Conservation (phyloP, 2,797 vertebrate species). For the Denticeps clupeoides region DNA sequence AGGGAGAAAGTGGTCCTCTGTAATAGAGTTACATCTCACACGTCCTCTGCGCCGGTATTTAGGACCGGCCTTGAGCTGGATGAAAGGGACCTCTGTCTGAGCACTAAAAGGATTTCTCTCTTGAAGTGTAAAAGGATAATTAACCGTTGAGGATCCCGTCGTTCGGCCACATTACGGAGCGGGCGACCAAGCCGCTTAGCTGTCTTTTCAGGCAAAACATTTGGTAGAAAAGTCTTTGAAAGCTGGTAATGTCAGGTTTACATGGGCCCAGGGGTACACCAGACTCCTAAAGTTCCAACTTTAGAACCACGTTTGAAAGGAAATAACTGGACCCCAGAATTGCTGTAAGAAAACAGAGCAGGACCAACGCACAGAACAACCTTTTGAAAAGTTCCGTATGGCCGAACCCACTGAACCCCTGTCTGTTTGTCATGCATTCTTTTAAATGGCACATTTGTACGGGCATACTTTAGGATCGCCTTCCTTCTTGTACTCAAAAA, state of each 20-base stretch:
- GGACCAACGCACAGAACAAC: too few species aligned
- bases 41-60: conserved; percentile 36
- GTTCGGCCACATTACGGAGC: conserved; percentile 20
- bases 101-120: conserved; percentile 39
- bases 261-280: conserved; percentile 50
- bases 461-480: too few species aligned
- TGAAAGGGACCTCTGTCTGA: conserved; percentile 38
- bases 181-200: conserved; percentile 14
- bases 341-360: conserved; percentile 4
- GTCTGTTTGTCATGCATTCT: too few species aligned
- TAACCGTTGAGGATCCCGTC: conserved; percentile 25
- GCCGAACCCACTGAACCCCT: conserved; percentile 6
- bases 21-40: conserved; percentile 40
- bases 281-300: conserved; percentile 19
- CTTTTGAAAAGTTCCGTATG: too few species aligned
- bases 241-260: conserved; percentile 62
- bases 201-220: conserved; percentile 34
- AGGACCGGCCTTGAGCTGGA: conserved; percentile 22
- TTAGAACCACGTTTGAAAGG: conserved; percentile 16
- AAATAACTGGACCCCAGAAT: conserved; percentile 8
- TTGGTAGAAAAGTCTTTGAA: conserved; percentile 45
- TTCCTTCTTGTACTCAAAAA: too few species aligned
- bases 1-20: conserved; percentile 31
- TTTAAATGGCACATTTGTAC: too few species aligned
- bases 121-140: conserved; percentile 45